phyloP scores from a whole-genome alignment of 2,888 invertebrate genomes.

The Altica lythri region DNA sequence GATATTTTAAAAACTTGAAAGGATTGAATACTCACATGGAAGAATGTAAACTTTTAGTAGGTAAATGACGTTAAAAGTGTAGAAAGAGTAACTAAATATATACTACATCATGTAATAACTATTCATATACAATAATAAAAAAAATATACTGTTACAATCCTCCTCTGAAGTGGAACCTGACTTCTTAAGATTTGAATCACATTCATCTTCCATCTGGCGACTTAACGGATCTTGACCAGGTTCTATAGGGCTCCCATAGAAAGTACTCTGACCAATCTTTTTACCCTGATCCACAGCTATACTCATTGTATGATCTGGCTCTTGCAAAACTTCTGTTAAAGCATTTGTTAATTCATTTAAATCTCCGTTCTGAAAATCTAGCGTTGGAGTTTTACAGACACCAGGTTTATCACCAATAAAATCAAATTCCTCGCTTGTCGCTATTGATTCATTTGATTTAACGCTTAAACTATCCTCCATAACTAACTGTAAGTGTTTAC shows the following conservation, averaged over 20 bases:
- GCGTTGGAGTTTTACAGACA: slow-evolving; percentile 60
- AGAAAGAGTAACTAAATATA: neutral
- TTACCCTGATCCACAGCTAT: slow-evolving; percentile 51
- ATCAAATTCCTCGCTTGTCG: slow-evolving; percentile 74
- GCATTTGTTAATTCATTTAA: slow-evolving; percentile 66
- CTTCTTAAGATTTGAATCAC: slow-evolving; percentile 81
- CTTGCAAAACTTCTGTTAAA: slow-evolving; percentile 63
- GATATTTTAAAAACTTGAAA: too few relatives aligned
- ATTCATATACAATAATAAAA: neutral
- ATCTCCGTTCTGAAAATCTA: slow-evolving; percentile 67
- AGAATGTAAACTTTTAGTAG: too few relatives aligned
- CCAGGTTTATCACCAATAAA: slow-evolving; percentile 64
- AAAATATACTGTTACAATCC: slow-evolving; percentile 52
- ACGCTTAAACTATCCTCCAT: slow-evolving; percentile 72
- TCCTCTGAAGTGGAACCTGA: slow-evolving; percentile 78
- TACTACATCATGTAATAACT: neutral
- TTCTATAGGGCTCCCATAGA: slow-evolving; percentile 56
- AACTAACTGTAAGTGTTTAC: slow-evolving; percentile 46
- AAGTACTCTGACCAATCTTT: slow-evolving; percentile 60
- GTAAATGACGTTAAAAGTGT: neutral
- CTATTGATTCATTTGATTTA: slow-evolving; percentile 71
- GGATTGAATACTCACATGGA: too few relatives aligned
- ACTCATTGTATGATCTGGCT: slow-evolving; percentile 40
- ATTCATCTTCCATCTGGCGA: too few relatives aligned
- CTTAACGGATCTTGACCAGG: slow-evolving; percentile 51